These are phyloP conservation scores for Corythoichthys intestinalis DNA, from an alignment of 2,113 vertebrate genomes.

Conservation along the genomic window DNA sequence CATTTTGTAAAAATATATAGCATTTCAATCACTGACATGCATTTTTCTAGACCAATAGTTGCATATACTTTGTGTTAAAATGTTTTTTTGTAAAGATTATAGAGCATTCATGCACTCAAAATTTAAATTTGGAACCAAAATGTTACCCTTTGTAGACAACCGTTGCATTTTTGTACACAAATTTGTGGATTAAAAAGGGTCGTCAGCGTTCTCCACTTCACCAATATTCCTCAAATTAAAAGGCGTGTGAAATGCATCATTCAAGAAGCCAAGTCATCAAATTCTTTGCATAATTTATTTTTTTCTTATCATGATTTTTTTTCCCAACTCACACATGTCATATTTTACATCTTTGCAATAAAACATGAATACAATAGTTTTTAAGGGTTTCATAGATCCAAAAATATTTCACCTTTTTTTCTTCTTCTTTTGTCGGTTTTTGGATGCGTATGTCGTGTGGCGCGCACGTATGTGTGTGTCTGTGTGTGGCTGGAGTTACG, in stretches of 20 bases:
- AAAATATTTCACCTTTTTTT: constrained; percentile 89
- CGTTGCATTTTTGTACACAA: no score
- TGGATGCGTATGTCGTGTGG: constrained; percentile 68
- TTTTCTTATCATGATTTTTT: constrained; percentile 88
- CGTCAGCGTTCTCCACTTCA: no score
- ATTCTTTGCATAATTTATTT: constrained; percentile 98
- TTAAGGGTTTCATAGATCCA: constrained; percentile 98
- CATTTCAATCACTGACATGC: no score
- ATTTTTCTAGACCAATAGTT: no score
- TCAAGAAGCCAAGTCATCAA: constrained; percentile 76
- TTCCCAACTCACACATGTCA: constrained; percentile 95
- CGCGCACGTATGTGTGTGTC: constrained; percentile 67
- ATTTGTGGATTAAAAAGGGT: no score
- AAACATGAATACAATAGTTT: constrained; percentile 99
- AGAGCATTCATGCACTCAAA: no score
- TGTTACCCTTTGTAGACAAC: no score
- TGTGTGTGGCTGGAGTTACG: constrained; percentile 57
- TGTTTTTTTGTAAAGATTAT: no score
- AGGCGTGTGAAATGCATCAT: not conserved
- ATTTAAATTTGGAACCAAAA: no score
- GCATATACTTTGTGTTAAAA: no score
- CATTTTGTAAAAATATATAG: no score
- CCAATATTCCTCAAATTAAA: not conserved
- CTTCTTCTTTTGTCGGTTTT: constrained; percentile 36
- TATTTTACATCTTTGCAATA: constrained; percentile 99